These are phyloP conservation scores for Habropoda laboriosa DNA, from an alignment of 1,140 invertebrate species.

Conservation along the genomic window DNA sequence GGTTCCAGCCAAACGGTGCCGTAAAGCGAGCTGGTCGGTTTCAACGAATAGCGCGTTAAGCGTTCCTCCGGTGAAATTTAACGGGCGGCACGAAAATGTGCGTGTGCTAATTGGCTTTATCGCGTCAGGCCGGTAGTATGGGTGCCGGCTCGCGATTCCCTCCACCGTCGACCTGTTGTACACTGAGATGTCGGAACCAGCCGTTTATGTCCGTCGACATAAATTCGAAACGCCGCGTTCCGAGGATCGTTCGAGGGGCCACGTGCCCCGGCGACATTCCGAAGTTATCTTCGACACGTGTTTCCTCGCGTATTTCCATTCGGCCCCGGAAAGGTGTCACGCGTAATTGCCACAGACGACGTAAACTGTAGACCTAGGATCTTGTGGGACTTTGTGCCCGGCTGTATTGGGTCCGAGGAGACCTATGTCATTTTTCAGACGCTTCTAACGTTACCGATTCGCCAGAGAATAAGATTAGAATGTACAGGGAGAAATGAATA, in stretches of 20 bases:
- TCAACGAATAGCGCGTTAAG: slow-evolving; percentile 33
- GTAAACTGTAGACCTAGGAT: too few relatives aligned
- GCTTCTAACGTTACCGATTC: too few relatives aligned
- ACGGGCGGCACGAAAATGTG: not conserved
- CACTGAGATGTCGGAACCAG: not conserved
- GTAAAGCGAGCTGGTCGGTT: slow-evolving; percentile 11
- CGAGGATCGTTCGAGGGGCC: slow-evolving; percentile 27
- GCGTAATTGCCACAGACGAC: slow-evolving; percentile 68
- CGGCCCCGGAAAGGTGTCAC: slow-evolving; percentile 43
- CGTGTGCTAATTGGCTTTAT: slow-evolving; percentile 27
- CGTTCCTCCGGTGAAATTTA: not conserved
- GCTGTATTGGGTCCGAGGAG: too few relatives aligned
- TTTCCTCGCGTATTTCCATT: slow-evolving; percentile 69
- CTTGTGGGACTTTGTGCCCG: too few relatives aligned
- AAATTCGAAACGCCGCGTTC: slow-evolving; percentile 70
- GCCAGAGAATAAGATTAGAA: too few relatives aligned
- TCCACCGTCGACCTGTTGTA: not conserved
- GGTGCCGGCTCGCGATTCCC: not conserved
- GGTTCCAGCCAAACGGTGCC: not conserved
- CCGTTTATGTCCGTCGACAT: slow-evolving; percentile 69
- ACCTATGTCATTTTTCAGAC: too few relatives aligned
- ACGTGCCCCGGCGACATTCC: slow-evolving; percentile 51
- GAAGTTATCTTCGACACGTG: slow-evolving; percentile 73
- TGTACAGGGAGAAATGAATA: too few relatives aligned
- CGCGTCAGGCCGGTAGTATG: not conserved